Conservation (phyloP, 2,888 invertebrate species). For the Gasteruption jaculator region DNA sequence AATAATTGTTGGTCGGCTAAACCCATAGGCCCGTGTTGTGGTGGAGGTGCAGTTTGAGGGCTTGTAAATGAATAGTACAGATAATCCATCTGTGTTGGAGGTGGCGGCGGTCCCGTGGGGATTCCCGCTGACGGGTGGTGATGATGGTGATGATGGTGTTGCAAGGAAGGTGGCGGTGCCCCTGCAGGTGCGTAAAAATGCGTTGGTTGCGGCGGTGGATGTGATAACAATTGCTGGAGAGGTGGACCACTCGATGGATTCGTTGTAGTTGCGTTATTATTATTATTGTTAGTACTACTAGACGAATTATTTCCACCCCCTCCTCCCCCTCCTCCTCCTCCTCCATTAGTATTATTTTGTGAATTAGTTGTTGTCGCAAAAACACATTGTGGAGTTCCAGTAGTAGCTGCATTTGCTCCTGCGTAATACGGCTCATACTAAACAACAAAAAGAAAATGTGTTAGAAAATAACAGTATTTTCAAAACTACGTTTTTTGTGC, state of each 20-base stretch:
- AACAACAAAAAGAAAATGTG: conserved; percentile 20
- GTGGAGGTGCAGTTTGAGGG: conserved; percentile 36
- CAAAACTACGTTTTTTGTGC: too few relatives aligned
- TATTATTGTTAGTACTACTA: conserved; percentile 34
- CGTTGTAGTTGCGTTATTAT: conserved; percentile 36
- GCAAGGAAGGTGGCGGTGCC: conserved; percentile 29
- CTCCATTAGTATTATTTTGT: conserved; percentile 38
- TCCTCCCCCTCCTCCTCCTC: conserved; percentile 28
- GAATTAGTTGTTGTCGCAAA: conserved; percentile 50
- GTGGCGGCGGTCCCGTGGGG: conserved; percentile 37
- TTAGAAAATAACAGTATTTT: too few relatives aligned
- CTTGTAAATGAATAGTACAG: conserved; percentile 43
- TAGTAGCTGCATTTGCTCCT: conserved; percentile 44
- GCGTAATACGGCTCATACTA: conserved; percentile 50
- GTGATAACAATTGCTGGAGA: conserved; percentile 28
- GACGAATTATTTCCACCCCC: conserved; percentile 26
- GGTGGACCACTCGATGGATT: conserved; percentile 37
- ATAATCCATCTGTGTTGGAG: conserved; percentile 43
- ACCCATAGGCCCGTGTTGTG: conserved; percentile 38
- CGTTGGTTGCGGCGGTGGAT: conserved; percentile 32
- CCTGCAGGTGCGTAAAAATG: conserved; percentile 39
- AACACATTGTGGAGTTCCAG: conserved; percentile 50
- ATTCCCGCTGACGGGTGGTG: conserved; percentile 40
- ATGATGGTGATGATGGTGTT: conserved; percentile 28
- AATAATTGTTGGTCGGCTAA: conserved; percentile 44